Evolutionary conservation across 30 jellyfish, hydroid and myxozoan species (phyloP).

Genomic region (Pelagia noctiluca): DNA sequence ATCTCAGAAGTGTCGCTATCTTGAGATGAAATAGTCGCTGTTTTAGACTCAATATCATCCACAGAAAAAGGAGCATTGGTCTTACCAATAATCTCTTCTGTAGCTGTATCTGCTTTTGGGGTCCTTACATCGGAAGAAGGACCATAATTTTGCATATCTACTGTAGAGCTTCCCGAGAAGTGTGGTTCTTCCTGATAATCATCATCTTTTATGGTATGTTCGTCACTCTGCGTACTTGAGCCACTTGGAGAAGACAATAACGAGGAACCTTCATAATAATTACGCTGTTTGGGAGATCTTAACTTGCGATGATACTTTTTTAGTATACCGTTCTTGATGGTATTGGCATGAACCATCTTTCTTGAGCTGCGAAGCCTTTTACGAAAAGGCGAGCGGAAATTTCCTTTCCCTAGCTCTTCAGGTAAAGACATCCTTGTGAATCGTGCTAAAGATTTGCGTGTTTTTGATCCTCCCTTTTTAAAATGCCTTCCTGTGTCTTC

Average conservation of each 20-base stretch:
- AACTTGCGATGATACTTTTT: background rate
- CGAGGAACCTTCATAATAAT: too few species aligned
- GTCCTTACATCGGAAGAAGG: too few species aligned
- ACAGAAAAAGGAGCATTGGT: background rate
- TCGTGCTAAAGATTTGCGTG: too few species aligned
- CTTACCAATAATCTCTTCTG: background rate
- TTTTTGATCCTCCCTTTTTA: too few species aligned
- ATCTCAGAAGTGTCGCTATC: background rate
- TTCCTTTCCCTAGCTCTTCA: background rate
- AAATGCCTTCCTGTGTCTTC: too few species aligned
- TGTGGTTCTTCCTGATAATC: background rate
- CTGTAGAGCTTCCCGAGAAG: background rate
- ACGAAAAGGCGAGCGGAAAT: background rate
- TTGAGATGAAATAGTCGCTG: background rate
- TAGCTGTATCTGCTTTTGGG: too few species aligned
- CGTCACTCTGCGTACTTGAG: slow-evolving; percentile 14
- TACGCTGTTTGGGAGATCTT: background rate
- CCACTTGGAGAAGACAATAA: too few species aligned
- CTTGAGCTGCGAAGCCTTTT: background rate
- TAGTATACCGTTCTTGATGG: background rate
- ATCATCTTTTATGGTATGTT: background rate
- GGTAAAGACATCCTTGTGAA: too few species aligned
- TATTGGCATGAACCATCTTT: background rate
- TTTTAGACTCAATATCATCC: background rate
- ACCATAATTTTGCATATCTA: background rate